A percentile compares a stretch with the other conserved stretches of the same genome.
These are phyloP conservation scores for Cirrhinus mrigala DNA, from an alignment of 2,797 vertebrate species.

Conservation along the genomic window DNA sequence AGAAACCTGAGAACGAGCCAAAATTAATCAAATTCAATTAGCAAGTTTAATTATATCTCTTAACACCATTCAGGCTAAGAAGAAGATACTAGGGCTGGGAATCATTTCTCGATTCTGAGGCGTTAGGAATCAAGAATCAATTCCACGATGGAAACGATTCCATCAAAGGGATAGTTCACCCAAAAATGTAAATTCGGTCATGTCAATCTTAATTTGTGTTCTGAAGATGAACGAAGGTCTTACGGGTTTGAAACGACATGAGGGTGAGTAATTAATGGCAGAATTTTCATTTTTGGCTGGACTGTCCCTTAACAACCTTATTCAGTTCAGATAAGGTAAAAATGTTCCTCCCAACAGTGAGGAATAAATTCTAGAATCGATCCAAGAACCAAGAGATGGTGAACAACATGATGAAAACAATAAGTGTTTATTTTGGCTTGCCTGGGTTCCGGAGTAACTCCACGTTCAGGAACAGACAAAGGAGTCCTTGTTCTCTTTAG, in stretches of 20 bases:
- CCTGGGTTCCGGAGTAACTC: slow-evolving; percentile 82
- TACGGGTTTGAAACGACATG: too few species aligned
- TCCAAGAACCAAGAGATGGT: background rate
- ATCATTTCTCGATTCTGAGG: background rate
- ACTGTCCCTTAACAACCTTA: background rate
- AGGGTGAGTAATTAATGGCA: background rate
- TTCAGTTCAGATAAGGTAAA: background rate
- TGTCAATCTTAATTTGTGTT: too few species aligned
- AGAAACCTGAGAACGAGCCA: slow-evolving; percentile 84
- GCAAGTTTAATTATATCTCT: slow-evolving; percentile 12
- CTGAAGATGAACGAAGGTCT: too few species aligned
- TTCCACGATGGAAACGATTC: background rate
- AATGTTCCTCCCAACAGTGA: background rate
- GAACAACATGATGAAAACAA: background rate
- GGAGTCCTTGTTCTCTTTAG: slow-evolving; percentile 92
- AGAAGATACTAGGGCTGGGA: background rate
- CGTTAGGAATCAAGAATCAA: background rate
- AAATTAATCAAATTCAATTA: slow-evolving; percentile 73
- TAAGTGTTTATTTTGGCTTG: slow-evolving; percentile 61
- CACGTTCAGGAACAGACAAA: slow-evolving; percentile 82
- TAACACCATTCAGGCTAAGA: background rate
- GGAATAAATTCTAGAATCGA: background rate
- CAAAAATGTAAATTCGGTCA: too few species aligned
- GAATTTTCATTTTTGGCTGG: background rate
- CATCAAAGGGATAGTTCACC: too few species aligned